phyloP scores from a whole-genome alignment of 2,888 invertebrate genomes.

The Thera obeliscata region DNA sequence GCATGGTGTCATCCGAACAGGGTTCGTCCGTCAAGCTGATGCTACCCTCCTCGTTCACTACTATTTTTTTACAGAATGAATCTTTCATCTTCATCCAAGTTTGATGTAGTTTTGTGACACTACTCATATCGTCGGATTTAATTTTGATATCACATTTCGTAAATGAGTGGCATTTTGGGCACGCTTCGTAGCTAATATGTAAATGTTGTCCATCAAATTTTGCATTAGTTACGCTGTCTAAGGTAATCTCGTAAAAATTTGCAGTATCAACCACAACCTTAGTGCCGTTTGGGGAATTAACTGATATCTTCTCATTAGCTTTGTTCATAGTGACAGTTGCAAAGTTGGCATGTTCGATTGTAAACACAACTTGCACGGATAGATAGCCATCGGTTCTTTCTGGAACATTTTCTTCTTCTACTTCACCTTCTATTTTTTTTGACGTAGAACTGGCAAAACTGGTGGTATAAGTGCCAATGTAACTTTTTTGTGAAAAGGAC shows the following conservation, averaged over 20 bases:
- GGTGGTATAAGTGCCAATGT: slow-evolving; percentile 36
- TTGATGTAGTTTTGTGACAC: slow-evolving; percentile 50
- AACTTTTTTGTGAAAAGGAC: slow-evolving; percentile 59
- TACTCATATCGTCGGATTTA: slow-evolving; percentile 48
- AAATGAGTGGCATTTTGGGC: slow-evolving; percentile 59
- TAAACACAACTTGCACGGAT: slow-evolving; percentile 63
- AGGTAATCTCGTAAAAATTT: slow-evolving; percentile 62
- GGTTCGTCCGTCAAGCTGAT: slow-evolving; percentile 56
- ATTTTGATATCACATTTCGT: slow-evolving; percentile 66
- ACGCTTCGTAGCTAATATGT: slow-evolving; percentile 63
- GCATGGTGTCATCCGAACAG: slow-evolving; percentile 44
- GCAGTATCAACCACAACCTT: slow-evolving; percentile 54
- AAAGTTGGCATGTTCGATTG: slow-evolving; percentile 80
- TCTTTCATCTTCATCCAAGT: slow-evolving; percentile 72
- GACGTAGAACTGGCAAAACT: slow-evolving; percentile 47
- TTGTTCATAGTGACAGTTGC: slow-evolving; percentile 78
- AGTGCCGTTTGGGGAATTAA: slow-evolving; percentile 69
- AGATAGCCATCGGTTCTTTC: slow-evolving; percentile 66
- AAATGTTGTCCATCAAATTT: slow-evolving; percentile 66
- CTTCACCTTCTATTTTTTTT: slow-evolving; percentile 51
- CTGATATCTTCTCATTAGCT: slow-evolving; percentile 56
- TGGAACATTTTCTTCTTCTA: slow-evolving; percentile 45
- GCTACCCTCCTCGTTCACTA: slow-evolving; percentile 68
- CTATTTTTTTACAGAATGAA: slow-evolving; percentile 64
- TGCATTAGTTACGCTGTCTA: slow-evolving; percentile 65